These are phyloP conservation scores for Petrocephalus sullivani DNA, from an alignment of 2,797 vertebrate genomes.

Conservation along the genomic window DNA sequence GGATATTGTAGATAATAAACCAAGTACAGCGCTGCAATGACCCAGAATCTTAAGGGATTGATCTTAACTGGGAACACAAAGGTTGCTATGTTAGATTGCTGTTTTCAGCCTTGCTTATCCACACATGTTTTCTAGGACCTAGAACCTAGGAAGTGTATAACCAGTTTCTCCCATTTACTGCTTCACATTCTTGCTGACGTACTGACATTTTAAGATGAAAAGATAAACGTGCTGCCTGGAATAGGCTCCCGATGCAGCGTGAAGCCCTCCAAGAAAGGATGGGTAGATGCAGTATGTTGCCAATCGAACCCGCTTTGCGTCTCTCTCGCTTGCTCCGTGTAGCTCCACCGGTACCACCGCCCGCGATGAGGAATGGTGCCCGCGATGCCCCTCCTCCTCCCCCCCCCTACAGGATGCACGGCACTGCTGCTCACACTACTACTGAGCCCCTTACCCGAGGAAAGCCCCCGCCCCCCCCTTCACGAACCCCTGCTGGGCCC, in stretches of 20 bases:
- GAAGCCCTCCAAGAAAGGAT: background rate
- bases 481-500: constrained; percentile 74
- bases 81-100: background rate
- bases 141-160: background rate
- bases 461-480: constrained; percentile 68
- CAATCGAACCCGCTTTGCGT: background rate
- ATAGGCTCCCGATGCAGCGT: no score
- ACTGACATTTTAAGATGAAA: background rate
- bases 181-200: background rate
- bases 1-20: background rate
- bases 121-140: background rate
- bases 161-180: background rate
- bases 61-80: background rate
- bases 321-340: background rate
- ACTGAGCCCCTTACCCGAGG: constrained; percentile 58
- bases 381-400: constrained; percentile 81
- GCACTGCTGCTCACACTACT: constrained; percentile 42
- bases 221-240: background rate
- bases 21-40: background rate
- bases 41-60: background rate
- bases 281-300: background rate
- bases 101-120: background rate
- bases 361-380: constrained; percentile 70
- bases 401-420: constrained; percentile 75
- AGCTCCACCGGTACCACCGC: constrained; percentile 74